Base-by-base conservation (phyloP, 2,888 invertebrate species). In the Teleiodes luculella region DNA sequence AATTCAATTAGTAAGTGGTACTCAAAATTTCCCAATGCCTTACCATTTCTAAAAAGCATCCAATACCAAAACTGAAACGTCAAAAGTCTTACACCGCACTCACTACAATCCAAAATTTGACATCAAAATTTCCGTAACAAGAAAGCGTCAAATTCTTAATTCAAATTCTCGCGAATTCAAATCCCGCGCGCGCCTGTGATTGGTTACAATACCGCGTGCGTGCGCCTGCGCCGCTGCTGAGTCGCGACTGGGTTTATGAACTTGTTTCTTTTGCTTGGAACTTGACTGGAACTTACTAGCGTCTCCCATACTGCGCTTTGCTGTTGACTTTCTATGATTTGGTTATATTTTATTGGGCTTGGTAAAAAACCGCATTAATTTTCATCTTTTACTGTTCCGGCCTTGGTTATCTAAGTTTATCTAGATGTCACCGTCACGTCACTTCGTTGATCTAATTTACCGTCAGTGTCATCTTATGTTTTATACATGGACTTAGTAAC, bases 101-200 rank as follows among this genome's bases (percentile, higher is more conserved):
- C 74, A 39, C 43, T 24, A 43, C 43, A 13, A 43, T 43, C 24
- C 43, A 69, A 56, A 62, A 76, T 78, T 81, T 79, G 80, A 80
- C 80, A 73, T 77, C 55, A 65, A 57, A 67, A 70, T 79, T 78
- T 78, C 76, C 70, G 67, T 43, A 63, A 61, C 52, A 66, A 72
- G 82, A 80, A 81, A 80, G 70, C 77, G 83, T 78, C 80, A 82
- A 82, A 80, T 74, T 57, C 54, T 59, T 62, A 48, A 35, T 48
- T 48, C 48, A 33, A 24, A 48, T 24, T 24, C 24, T 24, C 6
- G 6, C 24, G 24, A 24, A 28, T 49, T 37, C 20, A 24, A 49
- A 37, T 37, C 37, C 24, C 49, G 37, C 53, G 56, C 57, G 57
- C 41, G 51, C 4, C 50, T n/a, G 43, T 28, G 33, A 35, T 48